phyloP scores from a whole-genome alignment of 2,888 invertebrate species.

The Agrilus biguttatus region DNA sequence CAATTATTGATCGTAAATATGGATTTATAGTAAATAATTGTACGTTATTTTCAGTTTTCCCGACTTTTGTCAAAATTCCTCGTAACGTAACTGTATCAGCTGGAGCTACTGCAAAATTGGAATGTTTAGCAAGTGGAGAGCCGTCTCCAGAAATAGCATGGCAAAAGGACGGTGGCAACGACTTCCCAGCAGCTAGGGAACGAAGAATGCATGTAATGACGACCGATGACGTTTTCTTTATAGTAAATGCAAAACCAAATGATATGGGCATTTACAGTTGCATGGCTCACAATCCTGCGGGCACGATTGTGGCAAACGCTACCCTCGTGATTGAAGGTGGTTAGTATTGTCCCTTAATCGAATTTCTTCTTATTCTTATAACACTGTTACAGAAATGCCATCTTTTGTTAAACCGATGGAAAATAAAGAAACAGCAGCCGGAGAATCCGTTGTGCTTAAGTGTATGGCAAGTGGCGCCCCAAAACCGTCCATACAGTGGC shows the following conservation, averaged over 20 bases:
- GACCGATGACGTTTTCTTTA: constrained; percentile 81
- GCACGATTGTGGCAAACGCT: constrained; percentile 73
- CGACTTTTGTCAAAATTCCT: constrained; percentile 73
- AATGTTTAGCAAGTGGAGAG: constrained; percentile 82
- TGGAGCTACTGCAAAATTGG: constrained; percentile 73
- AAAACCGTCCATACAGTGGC: constrained; percentile 68
- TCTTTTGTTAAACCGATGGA: constrained; percentile 76
- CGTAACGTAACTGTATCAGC: constrained; percentile 71
- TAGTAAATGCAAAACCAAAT: constrained; percentile 74
- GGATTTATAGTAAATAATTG: constrained; percentile 2
- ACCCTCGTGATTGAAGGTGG: constrained; percentile 62
- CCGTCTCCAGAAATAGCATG: constrained; percentile 80
- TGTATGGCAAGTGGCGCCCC: constrained; percentile 80
- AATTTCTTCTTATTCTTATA: constrained; percentile 7
- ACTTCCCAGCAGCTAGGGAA: constrained; percentile 90
- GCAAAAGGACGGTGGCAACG: constrained; percentile 85
- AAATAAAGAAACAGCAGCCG: constrained; percentile 66
- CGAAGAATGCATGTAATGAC: constrained; percentile 87
- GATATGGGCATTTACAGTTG: constrained; percentile 92
- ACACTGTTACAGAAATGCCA: constrained; percentile 53
- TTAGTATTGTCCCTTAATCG: not conserved
- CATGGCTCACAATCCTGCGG: constrained; percentile 82
- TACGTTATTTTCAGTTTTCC: constrained; percentile 48
- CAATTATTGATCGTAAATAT: not conserved
- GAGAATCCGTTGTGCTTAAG: constrained; percentile 74